Evolutionary conservation across 2,797 vertebrate species (phyloP), one percentile per base, ranked within the genome.

Genomic region (Pseudochromis fuscus): DNA sequence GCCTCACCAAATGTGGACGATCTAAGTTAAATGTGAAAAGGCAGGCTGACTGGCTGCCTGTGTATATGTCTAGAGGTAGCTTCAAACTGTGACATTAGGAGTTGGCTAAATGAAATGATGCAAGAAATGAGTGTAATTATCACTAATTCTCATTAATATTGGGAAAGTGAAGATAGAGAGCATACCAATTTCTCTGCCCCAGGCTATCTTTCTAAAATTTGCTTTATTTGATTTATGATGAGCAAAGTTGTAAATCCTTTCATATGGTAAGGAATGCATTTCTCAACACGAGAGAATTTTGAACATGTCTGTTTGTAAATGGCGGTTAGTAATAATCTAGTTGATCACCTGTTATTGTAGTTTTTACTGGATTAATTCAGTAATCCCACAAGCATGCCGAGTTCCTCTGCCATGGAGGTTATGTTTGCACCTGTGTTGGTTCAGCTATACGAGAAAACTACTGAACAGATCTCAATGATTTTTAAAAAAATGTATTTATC

Each of bases 141-240:
- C 42, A 56, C 45, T 45, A 72, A 65, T 58, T 68, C 56, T 73
- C 55, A 72, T 74, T 51, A 72, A 71, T 66, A 49, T 12, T 57
- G 24, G 46, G 50, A 57, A 63, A 61, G 37, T 63, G 55, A 81
- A 75, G 49, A 72, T 37, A 52, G 49, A 63, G 62, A 63, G 77
- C 27, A 85, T 70, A 82, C 72, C 58, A 82, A 85, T 67, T 56
- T 40, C 24, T 76, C 67, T 11, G 76, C 72, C 59, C 19, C 51
- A 60, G 78, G 78, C 80, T 63, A 65, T 37, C 66, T 64, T 65
- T 62, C 15, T 38, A 77, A 75, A 74, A 83, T 62, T 44, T 65
- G 53, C 73, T 87, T 71, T 65, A 80, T 75, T 74, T 75, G 61
- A 69, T 75, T 72, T 60, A 64, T 75, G 67, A 67, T 75, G 59